phyloP scores from a whole-genome alignment of 2,888 invertebrate genomes.

The Apoda limacodes region DNA sequence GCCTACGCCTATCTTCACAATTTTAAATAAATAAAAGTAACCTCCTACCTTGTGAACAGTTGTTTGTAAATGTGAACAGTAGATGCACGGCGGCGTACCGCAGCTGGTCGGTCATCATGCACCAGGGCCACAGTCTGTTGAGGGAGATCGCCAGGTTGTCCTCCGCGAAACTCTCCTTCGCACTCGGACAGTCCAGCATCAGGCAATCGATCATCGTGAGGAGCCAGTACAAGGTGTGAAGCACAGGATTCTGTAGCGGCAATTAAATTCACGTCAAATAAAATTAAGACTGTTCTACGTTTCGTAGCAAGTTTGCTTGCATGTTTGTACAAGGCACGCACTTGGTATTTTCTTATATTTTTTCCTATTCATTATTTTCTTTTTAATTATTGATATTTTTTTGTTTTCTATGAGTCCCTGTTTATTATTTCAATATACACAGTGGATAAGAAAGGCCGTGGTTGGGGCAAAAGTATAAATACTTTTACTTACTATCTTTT shows the following conservation, averaged over 20 bases:
- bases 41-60: slow-evolving; percentile 70
- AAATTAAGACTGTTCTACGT: too few species aligned
- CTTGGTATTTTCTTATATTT: too few species aligned
- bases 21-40: neutral
- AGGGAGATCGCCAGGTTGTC: slow-evolving; percentile 68
- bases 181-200: slow-evolving; percentile 61
- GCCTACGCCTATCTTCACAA: neutral
- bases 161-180: slow-evolving; percentile 68
- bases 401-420: too few species aligned
- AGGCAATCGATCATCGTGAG: slow-evolving; percentile 70
- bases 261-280: too few species aligned
- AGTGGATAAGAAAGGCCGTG: too few species aligned
- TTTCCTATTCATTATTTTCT: too few species aligned
- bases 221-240: slow-evolving; percentile 69
- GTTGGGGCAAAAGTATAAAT: too few species aligned
- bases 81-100: slow-evolving; percentile 67
- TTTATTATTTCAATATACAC: too few species aligned
- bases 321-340: too few species aligned
- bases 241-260: slow-evolving; percentile 65
- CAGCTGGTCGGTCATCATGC: slow-evolving; percentile 66
- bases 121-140: slow-evolving; percentile 77
- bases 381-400: too few species aligned
- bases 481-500: too few species aligned
- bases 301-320: too few species aligned
- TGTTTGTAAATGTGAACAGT: slow-evolving; percentile 72